phyloP scores from a whole-genome alignment of 1,140 invertebrate species.

The Luehdorfia chinensis region DNA sequence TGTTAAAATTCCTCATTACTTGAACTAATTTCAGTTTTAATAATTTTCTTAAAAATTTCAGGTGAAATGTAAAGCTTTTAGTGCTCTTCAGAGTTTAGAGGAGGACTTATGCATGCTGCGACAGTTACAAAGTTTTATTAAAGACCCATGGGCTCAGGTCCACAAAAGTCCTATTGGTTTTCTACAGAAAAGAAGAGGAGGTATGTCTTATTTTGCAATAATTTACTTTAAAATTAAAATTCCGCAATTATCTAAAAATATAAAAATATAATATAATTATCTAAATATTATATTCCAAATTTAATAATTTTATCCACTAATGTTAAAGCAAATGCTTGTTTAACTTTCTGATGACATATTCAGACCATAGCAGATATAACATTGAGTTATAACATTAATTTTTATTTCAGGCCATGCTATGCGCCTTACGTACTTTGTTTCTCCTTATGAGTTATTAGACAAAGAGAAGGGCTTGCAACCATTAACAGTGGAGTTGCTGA shows the following conservation, averaged over 20 bases:
- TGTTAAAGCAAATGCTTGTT: too few species aligned
- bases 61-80: constrained; percentile 94
- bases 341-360: too few species aligned
- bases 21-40: too few species aligned
- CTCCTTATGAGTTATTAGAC: constrained; percentile 95
- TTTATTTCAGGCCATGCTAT: constrained; percentile 87
- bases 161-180: constrained; percentile 94
- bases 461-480: constrained; percentile 84
- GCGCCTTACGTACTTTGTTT: constrained; percentile 96
- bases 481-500: constrained; percentile 82
- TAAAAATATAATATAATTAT: too few species aligned
- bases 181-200: constrained; percentile 86
- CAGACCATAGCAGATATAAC: too few species aligned
- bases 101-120: constrained; percentile 91
- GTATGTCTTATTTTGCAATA: constrained; percentile 41
- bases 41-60: too few species aligned
- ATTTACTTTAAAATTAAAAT: neutral
- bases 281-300: too few species aligned
- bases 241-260: too few species aligned
- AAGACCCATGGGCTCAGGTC: constrained; percentile 91
- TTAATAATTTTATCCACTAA: too few species aligned
- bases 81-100: constrained; percentile 94
- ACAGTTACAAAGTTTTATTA: constrained; percentile 85
- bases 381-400: too few species aligned
- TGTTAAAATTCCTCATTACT: too few species aligned